Conservation (phyloP, 1,140 invertebrate species). For the Lepeophtheirus salmonis region DNA sequence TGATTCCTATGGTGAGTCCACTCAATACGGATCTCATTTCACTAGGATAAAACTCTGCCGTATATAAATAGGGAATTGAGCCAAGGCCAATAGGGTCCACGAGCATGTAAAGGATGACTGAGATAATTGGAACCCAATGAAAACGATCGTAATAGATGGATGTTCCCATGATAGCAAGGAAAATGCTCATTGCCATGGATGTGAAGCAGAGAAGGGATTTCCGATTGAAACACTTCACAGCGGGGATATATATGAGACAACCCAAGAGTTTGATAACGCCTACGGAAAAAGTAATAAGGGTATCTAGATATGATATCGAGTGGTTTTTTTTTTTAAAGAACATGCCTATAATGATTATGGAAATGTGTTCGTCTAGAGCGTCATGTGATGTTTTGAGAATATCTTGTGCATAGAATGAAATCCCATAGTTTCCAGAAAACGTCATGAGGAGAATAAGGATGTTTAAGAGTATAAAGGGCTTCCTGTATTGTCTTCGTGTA, state of each 20-base stretch:
- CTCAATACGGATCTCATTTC: slow-evolving; percentile 4
- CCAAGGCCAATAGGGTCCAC: not conserved
- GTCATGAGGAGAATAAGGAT: slow-evolving; percentile 5
- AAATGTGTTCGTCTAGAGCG: not conserved
- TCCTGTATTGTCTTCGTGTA: not conserved
- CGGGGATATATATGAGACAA: not conserved
- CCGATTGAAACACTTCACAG: not conserved
- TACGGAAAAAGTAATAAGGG: not conserved
- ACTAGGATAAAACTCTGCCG: slow-evolving; percentile 1
- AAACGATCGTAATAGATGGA: not conserved
- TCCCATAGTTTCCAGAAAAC: slow-evolving; percentile 1
- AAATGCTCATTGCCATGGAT: not conserved
- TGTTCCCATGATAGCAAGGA: not conserved
- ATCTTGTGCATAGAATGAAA: not conserved
- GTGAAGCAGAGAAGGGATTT: not conserved
- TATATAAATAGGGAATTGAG: not conserved
- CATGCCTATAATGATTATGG: not conserved
- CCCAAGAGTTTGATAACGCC: not conserved
- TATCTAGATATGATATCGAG: not conserved
- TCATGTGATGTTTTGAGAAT: not conserved
- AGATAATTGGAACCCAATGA: not conserved
- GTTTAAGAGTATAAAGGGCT: not conserved
- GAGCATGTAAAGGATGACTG: slow-evolving; percentile 4
- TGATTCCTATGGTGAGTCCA: slow-evolving; percentile 2
- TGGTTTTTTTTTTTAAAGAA: not conserved